These are phyloP conservation scores for Noctilio leporinus DNA, from an alignment of 2,113 vertebrate species.

Conservation along the genomic window DNA sequence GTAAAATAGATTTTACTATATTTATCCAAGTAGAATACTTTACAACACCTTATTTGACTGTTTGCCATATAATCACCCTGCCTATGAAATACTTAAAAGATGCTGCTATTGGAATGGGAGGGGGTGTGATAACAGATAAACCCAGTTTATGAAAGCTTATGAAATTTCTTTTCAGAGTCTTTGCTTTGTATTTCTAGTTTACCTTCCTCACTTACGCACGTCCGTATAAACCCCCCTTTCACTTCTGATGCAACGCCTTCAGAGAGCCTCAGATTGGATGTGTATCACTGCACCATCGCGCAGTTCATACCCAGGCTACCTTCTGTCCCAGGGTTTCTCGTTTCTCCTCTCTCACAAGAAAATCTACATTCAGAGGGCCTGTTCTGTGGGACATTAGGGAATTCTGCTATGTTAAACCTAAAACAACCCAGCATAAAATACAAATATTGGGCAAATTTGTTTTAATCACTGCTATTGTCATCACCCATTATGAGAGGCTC, in stretches of 20 bases:
- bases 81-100: not conserved
- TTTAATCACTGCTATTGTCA: not conserved
- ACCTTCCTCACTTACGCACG: not conserved
- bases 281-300: not conserved
- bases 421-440: not conserved
- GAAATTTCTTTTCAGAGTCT: not conserved
- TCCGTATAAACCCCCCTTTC: not conserved
- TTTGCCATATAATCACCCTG: not conserved
- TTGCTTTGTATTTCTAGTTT: not conserved
- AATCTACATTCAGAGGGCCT: not conserved
- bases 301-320: not conserved
- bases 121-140: not conserved
- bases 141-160: not conserved
- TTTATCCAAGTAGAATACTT: not conserved
- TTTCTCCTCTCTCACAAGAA: not conserved
- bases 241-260: not conserved
- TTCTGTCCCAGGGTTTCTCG: too few species aligned
- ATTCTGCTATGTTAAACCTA: not conserved
- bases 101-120: not conserved
- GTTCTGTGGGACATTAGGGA: not conserved
- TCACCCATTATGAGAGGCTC: not conserved
- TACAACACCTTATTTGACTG: not conserved
- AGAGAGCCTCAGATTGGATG: not conserved
- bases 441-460: not conserved
- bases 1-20: not conserved